Evolutionary conservation across 2,113 vertebrate genomes (phyloP), one percentile per base, ranked within the genome.

Genomic region (Pelmatolapia mariae): DNA sequence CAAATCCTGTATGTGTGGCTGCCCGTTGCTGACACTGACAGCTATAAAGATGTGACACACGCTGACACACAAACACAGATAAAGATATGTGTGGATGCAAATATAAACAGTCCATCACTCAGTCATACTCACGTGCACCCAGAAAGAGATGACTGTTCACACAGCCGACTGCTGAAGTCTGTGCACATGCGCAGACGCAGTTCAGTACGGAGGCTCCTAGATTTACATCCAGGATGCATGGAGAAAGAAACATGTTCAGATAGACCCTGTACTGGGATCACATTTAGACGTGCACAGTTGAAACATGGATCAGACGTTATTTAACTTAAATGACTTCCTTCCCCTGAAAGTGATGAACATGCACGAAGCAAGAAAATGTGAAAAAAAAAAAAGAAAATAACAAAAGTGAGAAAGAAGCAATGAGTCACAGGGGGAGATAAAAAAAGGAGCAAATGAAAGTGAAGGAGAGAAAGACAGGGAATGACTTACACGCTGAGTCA

Each of bases 401-500:
- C 16, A 19, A 36, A 43, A 56, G 22, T 19, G 5, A 16, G 7
- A 15, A 31, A 33, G 15, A 7, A 57, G 43, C 36, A 81, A n/a
- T 26, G 13, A 82, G 6, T 11, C 40, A 81, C 26, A 36, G 56
- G 40, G 24, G 18, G 8, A 80, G 26, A 66, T 31, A 33, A 90
- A 73, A 57, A 36, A 40, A 29, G 19, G 12, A 76, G 38, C 24
- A 79, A 82, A 16, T 56, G 76, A 81, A 84, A 89, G 79, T n/a
- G 76, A 86, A 84, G 29, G 76, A 24, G 38, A 81, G 79, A 85
- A 81, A 87, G 26, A 89, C n/a, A 61, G 80, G 86, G 78, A 85
- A 90, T 81, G 89, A 89, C 83, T 92, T 36, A 29, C 50, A 79
- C 80, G 53, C 68, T 85, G 88, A 90, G 71, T 92, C 86, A 89